Evolutionary conservation across 2,888 invertebrate species (phyloP), one percentile per base, ranked within the genome.

Genomic region (Andrena bucephala): DNA sequence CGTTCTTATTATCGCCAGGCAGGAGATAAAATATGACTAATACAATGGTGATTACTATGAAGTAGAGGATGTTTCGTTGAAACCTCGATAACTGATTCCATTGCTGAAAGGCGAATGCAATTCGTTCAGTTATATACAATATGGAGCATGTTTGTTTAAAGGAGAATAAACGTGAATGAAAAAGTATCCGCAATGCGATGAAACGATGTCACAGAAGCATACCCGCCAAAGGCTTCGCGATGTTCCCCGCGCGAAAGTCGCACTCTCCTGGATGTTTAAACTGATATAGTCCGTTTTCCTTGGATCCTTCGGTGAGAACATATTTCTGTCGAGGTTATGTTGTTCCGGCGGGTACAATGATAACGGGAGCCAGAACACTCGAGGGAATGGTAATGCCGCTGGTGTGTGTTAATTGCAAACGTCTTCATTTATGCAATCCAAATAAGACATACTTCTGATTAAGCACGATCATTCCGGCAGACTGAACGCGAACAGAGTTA

Each of bases 21-120:
- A 96, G 93, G 89, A 96, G 95, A 89, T 96, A 95, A 87, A 96
- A 94, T 83, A 96, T 93, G 69, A 96, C 96, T 84, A 96, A 94
- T 84, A 95, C 93, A 83, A 96, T 92, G 66, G 96, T 94, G 80
- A 95, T 93, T 81, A 96, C 85, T 78, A 95, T 91, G 88, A 97
- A 96, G 91, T 97, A 96, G 69, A 97, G 95, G 87, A 97, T 94
- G 91, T 97, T 97, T 86, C 97, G 96, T 93, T 98, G 98, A 91
- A 98, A 96, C 89, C 98, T 96, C 24, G 98, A 98, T 76, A 98
- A 94, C 88, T 97, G 97, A 94, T 98, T 98, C 98, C 98, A 98
- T 94, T 96, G 95, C 98, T 98, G 94, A 96, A 96, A 87, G 78
- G 83, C 93, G 80, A 85, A 84, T 71, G 75, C 65, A 60, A 69